Evolutionary conservation across 2,888 invertebrate genomes (phyloP), one percentile per base, ranked within the genome.

Genomic region (Patella depressa): DNA sequence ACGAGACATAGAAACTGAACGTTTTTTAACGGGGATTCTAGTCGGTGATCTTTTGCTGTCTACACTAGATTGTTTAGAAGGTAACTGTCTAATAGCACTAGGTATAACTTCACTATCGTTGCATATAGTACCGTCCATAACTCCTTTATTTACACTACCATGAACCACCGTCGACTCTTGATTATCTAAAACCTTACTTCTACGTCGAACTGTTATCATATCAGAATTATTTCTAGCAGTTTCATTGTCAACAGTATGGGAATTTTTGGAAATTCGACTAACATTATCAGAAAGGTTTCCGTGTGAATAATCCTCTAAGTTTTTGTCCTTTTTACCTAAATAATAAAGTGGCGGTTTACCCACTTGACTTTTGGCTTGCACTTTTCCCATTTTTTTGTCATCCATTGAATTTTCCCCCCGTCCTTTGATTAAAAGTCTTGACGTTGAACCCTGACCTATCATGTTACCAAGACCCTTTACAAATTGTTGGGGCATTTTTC

Each of bases 401-500:
- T 86, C 86, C 15, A 83, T 82, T 75, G 84, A 80, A 79, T 84
- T 83, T 72, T 87, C 87, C 74, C 86, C 87, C 74, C 86, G 84
- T 59, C 83, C 84, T 83, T 88, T 89, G 69, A 88, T 84, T 71
- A 85, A 82, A 73, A 85, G 83, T 76, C 86, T 86, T 14, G 88
- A 85, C 14, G 86, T 84, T 81, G 87, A 86, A 77, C 86, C 82
- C 12, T 81, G 82, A 34, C 86, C 87, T 71, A 88, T 86, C 69
- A 87, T 78, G 78, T 87, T 89, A 72, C 87, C 88, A 59, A 87
- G 85, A 80, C 88, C 88, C 84, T 88, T 88, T 57, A 84, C 84
- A 70, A 86, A 80, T 80, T 87, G 87, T 70, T 88, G 87, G 74
- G 86, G 87, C 82, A 87, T 86, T 82, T 85, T 86, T 79, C 84